Evolutionary conservation across 2,797 vertebrate species (phyloP).

Genomic region (Neopelma chrysocephalum): DNA sequence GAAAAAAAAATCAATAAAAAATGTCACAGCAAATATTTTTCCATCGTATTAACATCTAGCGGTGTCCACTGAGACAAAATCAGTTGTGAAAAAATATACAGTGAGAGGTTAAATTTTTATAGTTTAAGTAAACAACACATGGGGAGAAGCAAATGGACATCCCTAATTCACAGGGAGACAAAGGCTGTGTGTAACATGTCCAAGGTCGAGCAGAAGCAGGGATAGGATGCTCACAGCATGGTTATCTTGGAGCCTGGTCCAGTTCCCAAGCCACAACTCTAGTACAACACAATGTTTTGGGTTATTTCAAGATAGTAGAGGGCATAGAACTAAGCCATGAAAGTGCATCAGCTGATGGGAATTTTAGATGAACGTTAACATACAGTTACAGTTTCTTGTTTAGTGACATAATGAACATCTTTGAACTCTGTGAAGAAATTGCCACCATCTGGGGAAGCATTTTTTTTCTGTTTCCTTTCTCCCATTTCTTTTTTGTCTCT

Average conservation of each 20-base stretch:
- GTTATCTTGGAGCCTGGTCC: background rate
- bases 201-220: background rate
- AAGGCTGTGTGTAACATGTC: background rate
- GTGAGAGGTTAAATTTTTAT: background rate
- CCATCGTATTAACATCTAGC: background rate
- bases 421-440: background rate
- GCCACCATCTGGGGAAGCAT: background rate
- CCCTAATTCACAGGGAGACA: background rate
- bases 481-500: background rate
- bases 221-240: background rate
- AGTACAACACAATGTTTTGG: background rate
- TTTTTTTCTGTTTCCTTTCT: background rate
- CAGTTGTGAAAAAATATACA: background rate
- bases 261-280: too few species aligned
- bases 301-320: background rate
- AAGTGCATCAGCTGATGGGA: background rate
- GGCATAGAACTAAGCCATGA: background rate
- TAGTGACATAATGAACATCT: background rate
- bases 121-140: background rate
- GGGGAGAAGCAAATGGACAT: background rate
- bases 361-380: background rate
- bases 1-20: background rate
- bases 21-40: background rate
- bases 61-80: background rate
- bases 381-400: background rate